phyloP scores from a whole-genome alignment of 2,797 vertebrate species.

The Echiichthys vipera region DNA sequence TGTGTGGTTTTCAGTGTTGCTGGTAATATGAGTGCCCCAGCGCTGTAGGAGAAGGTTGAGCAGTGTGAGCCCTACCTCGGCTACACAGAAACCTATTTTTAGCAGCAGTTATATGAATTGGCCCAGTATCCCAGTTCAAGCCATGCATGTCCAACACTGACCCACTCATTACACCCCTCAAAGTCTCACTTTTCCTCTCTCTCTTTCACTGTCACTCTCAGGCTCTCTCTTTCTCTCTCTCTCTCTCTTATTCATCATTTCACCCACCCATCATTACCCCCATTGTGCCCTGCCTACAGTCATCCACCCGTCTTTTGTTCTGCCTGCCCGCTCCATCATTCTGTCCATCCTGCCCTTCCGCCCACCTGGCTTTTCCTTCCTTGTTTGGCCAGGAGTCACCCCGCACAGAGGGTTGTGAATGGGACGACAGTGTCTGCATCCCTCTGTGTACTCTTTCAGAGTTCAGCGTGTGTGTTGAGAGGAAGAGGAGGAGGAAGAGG shows the following conservation, averaged over 20 bases:
- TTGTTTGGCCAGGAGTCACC: slow-evolving; percentile 77
- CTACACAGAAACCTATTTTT: slow-evolving; percentile 80
- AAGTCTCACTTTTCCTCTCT: slow-evolving; percentile 11
- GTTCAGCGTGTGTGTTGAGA: slow-evolving; percentile 49
- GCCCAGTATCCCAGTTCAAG: slow-evolving; percentile 80
- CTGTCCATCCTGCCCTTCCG: slow-evolving; percentile 68
- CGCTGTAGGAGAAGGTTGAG: slow-evolving; percentile 43
- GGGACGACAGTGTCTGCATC: slow-evolving; percentile 69
- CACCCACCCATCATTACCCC: slow-evolving; percentile 66
- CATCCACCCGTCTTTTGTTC: slow-evolving; percentile 64
- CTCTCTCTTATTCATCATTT: slow-evolving; percentile 64
- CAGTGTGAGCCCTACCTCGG: slow-evolving; percentile 51
- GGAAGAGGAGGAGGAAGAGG: slow-evolving; percentile 53
- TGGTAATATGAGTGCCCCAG: slow-evolving; percentile 52
- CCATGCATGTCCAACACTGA: slow-evolving; percentile 71
- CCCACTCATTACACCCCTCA: slow-evolving; percentile 68
- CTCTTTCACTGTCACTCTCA: slow-evolving; percentile 2
- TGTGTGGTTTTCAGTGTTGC: slow-evolving; percentile 47
- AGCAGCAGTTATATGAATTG: slow-evolving; percentile 85
- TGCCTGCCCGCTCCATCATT: slow-evolving; percentile 60
- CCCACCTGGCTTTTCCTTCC: slow-evolving; percentile 75
- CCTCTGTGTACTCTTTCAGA: slow-evolving; percentile 52
- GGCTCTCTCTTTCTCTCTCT: neutral
- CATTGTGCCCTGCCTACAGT: slow-evolving; percentile 62
- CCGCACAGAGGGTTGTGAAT: slow-evolving; percentile 69